Conservation (phyloP, 2,113 vertebrate species). For the Planiliza haematocheilus region DNA sequence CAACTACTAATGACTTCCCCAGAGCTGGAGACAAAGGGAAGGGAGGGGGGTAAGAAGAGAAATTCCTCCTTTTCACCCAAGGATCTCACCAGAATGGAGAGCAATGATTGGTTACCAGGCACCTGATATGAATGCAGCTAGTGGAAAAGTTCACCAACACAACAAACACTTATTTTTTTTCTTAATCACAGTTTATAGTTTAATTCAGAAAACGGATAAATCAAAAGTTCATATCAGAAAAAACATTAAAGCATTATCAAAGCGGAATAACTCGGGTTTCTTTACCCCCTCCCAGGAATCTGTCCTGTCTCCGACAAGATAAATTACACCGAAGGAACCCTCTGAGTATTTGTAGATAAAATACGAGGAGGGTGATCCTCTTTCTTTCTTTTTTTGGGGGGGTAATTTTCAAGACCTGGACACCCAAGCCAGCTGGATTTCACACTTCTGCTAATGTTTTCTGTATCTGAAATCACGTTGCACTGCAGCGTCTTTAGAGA, state of each 20-base stretch:
- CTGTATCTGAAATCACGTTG: neutral
- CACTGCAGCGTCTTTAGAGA: neutral
- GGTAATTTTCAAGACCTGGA: conserved; percentile 6
- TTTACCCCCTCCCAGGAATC: neutral
- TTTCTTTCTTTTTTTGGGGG: neutral
- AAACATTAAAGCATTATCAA: conserved; percentile 3
- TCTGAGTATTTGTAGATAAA: conserved; percentile 27
- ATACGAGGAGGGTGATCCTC: neutral
- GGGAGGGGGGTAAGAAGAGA: neutral
- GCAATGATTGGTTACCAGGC: conserved; percentile 12
- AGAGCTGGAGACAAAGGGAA: conserved; percentile 35
- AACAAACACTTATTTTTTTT: neutral
- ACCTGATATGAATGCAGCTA: conserved; percentile 12
- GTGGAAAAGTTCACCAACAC: conserved; percentile 14
- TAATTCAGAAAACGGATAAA: neutral
- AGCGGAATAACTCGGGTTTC: neutral
- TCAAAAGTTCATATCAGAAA: conserved; percentile 2
- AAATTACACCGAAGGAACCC: conserved; percentile 17
- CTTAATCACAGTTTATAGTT: neutral
- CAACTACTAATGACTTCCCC: conserved; percentile 69
- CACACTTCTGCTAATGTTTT: neutral
- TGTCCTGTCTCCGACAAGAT: conserved; percentile 40
- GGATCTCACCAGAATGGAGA: conserved; percentile 6
- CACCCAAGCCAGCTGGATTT: neutral
- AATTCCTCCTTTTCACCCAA: neutral